A percentile compares a stretch with the other conserved stretches of the same genome.
Evolutionary conservation across 2,888 invertebrate genomes (phyloP).

Genomic region (Lycia hirtaria): DNA sequence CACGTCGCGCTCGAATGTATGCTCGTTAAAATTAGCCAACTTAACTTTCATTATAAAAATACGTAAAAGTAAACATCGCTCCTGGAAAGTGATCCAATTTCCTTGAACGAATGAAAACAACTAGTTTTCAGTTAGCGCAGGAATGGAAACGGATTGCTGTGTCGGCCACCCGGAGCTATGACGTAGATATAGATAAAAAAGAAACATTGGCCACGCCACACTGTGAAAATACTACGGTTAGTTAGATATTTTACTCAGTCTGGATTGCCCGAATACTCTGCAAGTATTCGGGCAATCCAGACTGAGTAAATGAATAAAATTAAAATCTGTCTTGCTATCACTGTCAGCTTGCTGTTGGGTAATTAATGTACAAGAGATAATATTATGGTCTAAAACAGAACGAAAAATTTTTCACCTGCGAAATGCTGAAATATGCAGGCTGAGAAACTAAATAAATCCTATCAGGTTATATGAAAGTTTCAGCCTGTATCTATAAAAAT

Average conservation of each 20-base stretch:
- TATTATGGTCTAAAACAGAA: no score
- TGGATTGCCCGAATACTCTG: not conserved
- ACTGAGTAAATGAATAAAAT: not conserved
- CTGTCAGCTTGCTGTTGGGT: no score
- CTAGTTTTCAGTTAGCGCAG: slow-evolving; percentile 18
- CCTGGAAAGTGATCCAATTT: slow-evolving; percentile 16
- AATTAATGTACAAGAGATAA: no score
- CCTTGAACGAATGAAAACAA: slow-evolving; percentile 27
- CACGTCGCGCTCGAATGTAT: no score
- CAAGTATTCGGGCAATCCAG: no score
- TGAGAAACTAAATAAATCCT: no score
- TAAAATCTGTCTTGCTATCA: not conserved
- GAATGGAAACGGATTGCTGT: slow-evolving; percentile 6
- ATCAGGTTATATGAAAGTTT: no score
- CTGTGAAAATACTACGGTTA: not conserved
- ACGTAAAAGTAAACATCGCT: slow-evolving; percentile 11
- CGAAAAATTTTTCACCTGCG: no score
- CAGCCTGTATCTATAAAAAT: no score
- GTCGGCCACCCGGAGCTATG: not conserved
- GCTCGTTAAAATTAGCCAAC: no score
- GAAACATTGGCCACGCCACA: slow-evolving; percentile 1
- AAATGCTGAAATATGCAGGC: no score
- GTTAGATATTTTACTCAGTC: slow-evolving; percentile 7
- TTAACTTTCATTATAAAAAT: no score
- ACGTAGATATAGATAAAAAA: slow-evolving; percentile 1